Conservation (phyloP, 2,113 vertebrate genomes). For the Gnathonemus longibarbis region DNA sequence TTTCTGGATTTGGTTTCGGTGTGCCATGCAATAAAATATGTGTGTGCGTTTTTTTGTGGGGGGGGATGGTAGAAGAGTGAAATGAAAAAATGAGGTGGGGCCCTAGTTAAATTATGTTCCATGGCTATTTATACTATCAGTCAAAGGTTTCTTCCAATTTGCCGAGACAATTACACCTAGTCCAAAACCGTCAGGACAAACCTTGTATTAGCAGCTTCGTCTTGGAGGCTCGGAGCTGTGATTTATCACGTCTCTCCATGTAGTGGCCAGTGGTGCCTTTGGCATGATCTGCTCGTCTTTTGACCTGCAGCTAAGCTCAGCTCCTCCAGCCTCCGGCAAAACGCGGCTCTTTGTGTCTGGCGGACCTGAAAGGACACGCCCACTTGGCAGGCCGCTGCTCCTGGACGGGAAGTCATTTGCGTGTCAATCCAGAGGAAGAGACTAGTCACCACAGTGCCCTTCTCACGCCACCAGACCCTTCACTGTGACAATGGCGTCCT, state of each 20-base stretch:
- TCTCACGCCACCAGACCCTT: not conserved
- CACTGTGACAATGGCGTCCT: not conserved
- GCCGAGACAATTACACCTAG: constrained; percentile 12
- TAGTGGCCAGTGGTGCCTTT: not conserved
- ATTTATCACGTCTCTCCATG: not conserved
- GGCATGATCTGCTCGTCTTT: not conserved
- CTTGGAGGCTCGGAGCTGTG: not conserved
- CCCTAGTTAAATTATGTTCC: constrained; percentile 10
- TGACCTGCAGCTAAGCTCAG: not conserved
- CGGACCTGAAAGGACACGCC: not conserved
- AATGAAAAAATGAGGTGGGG: not conserved
- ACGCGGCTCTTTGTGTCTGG: not conserved
- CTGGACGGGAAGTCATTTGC: not conserved
- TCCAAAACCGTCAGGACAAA: constrained; percentile 4
- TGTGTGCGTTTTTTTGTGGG: not conserved
- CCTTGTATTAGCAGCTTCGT: constrained; percentile 1
- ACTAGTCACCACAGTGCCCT: not conserved
- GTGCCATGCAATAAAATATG: not conserved
- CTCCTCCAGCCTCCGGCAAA: not conserved
- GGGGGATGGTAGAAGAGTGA: too few relatives aligned
- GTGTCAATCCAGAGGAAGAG: not conserved
- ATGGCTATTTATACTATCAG: constrained; percentile 15
- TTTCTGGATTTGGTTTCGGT: not conserved
- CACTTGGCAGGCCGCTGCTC: not conserved
- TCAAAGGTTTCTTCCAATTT: constrained; percentile 20